A percentile compares a stretch with the other conserved stretches of the same genome.
phyloP scores from a whole-genome alignment of 2,888 invertebrate genomes.

The Cheilosia scutellata region DNA sequence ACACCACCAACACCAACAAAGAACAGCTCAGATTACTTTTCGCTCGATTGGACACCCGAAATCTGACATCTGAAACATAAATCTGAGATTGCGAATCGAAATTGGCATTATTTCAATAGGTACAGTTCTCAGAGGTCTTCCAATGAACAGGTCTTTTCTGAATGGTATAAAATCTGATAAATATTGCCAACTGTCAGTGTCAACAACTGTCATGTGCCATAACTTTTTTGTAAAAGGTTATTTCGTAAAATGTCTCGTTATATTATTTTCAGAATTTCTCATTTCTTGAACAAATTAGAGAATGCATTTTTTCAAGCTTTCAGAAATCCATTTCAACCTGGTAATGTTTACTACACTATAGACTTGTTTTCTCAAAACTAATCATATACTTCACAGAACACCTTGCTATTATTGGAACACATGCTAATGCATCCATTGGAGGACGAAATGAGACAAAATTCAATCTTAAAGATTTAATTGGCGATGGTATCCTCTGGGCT shows the following conservation, averaged over 20 bases:
- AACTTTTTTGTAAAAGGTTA: conserved; percentile 6
- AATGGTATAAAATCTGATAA: conserved; percentile 28
- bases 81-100: too few relatives aligned
- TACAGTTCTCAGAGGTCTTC: too few relatives aligned
- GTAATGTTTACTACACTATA: conserved; percentile 79
- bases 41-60: too few relatives aligned
- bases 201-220: neutral
- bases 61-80: too few relatives aligned
- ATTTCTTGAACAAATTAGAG: conserved; percentile 84
- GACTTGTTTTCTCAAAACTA: neutral
- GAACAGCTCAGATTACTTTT: too few relatives aligned
- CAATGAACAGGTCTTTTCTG: neutral
- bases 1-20: too few relatives aligned
- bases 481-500: conserved; percentile 91
- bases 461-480: conserved; percentile 88
- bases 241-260: conserved; percentile 79
- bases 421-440: neutral
- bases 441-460: conserved; percentile 80
- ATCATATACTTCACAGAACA: conserved; percentile 26
- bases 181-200: conserved; percentile 3
- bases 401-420: conserved; percentile 26
- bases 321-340: conserved; percentile 84
- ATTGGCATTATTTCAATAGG: too few relatives aligned
- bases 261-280: conserved; percentile 81
- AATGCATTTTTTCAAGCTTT: conserved; percentile 79